phyloP scores from a whole-genome alignment of 2,888 invertebrate species.

The Myopa tessellatipennis region DNA sequence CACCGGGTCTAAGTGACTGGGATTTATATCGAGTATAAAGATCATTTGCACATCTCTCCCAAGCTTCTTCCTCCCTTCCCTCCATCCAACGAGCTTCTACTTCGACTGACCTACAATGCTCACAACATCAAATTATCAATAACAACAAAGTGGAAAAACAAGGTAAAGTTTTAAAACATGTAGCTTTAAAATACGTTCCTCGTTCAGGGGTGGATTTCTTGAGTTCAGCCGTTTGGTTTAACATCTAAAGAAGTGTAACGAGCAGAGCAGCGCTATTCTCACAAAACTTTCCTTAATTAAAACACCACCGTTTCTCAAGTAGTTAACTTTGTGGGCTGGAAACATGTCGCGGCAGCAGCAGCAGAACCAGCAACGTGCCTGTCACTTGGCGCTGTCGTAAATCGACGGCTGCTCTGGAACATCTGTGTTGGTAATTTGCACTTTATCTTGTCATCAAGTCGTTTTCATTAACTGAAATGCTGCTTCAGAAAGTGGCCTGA shows the following conservation, averaged over 20 bases:
- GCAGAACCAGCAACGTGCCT: neutral
- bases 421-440: slow-evolving; percentile 38
- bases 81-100: too few relatives aligned
- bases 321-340: slow-evolving; percentile 16
- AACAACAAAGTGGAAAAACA: too few relatives aligned
- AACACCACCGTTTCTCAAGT: slow-evolving; percentile 21
- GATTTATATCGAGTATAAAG: too few relatives aligned
- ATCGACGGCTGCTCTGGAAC: slow-evolving; percentile 30
- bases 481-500: slow-evolving; percentile 20
- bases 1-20: too few relatives aligned
- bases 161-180: too few relatives aligned
- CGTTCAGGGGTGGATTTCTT: neutral
- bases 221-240: neutral
- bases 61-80: too few relatives aligned
- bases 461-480: slow-evolving; percentile 38
- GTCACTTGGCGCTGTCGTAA: neutral
- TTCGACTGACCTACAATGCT: too few relatives aligned
- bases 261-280: neutral
- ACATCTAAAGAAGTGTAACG: neutral
- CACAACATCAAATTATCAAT: too few relatives aligned
- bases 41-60: too few relatives aligned
- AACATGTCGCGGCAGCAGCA: neutral
- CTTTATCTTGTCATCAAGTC: slow-evolving; percentile 38
- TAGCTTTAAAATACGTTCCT: too few relatives aligned
- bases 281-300: slow-evolving; percentile 31